Evolutionary conservation across 2,113 vertebrate species (phyloP).

Genomic region (Pollachius pollachius): DNA sequence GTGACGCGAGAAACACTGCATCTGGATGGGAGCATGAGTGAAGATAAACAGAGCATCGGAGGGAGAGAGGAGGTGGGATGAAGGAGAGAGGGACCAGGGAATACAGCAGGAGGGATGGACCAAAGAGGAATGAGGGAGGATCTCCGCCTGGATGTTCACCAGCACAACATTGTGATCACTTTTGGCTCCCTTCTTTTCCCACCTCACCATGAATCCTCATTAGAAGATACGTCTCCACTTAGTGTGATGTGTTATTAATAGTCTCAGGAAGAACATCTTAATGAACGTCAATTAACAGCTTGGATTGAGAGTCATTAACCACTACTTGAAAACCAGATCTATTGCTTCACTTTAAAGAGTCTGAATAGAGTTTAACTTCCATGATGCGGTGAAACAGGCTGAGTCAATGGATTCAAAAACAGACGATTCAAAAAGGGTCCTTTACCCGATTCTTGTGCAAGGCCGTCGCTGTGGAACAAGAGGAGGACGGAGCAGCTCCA

Average conservation of each 20-base stretch:
- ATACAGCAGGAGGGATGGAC: neutral
- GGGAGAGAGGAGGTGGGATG: neutral
- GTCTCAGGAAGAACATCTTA: no score
- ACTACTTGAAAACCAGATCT: neutral
- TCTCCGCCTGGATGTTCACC: constrained; percentile 39
- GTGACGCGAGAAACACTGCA: constrained; percentile 46
- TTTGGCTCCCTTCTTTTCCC: constrained; percentile 33
- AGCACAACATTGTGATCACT: constrained; percentile 57
- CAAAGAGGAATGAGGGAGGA: constrained; percentile 6
- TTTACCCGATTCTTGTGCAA: constrained; percentile 34
- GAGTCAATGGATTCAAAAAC: constrained; percentile 29
- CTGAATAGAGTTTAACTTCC: constrained; percentile 27
- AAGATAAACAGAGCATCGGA: constrained; percentile 16
- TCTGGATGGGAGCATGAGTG: constrained; percentile 43
- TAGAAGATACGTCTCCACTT: no score
- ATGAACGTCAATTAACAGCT: no score
- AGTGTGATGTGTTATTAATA: no score
- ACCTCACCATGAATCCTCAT: neutral
- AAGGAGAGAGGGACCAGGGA: no score
- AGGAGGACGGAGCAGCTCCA: constrained; percentile 23
- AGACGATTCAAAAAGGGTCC: constrained; percentile 20
- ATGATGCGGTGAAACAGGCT: constrained; percentile 4
- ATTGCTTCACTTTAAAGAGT: neutral
- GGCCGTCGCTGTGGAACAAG: constrained; percentile 49
- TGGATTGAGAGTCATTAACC: neutral